Base-by-base conservation (phyloP, 1,140 invertebrate species). In the Dysdera silvatica region DNA sequence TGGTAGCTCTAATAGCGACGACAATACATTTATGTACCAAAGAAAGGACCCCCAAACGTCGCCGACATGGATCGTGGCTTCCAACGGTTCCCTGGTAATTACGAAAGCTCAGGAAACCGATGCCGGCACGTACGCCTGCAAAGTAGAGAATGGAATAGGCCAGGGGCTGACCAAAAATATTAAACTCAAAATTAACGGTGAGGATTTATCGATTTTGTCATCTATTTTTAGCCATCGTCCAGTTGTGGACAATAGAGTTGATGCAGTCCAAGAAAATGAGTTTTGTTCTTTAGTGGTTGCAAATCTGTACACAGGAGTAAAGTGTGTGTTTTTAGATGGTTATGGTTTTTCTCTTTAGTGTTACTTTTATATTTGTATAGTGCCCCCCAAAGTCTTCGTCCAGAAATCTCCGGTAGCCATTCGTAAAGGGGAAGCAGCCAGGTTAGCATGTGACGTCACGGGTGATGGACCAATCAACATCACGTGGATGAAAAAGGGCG, bases 401-500 rank as follows among this genome's bases (percentile, higher is more conserved):
- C 52, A 52, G 16, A 56, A 55, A 49, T 43, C 43, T 56, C 61
- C 55, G 28, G 33, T 63, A 16, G 52, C 61, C 26, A 56, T 63
- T 28, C 61, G 61, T 16, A 63, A 63, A 35, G 61, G 61, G 24
- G 61, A 63, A 43, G 52, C 41, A 12, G 61, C 61, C 4, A 29
- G 61, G 12, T 18, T 63, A 31, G 61, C 41, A 0, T 63, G 61
- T 56, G 61, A 63, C 53, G 61, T 63, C 61, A 63, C 51, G 3
- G 61, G 61, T 33, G 29, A 63, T 24, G 61, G 53, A 20, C 61
- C 61, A 55, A 63, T 63, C 52, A 55, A 48, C 45, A 53, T 63
- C 61, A 63, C 55, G 61, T 63, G 61, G 61, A 47, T 63, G 41
- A 63, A 63, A 53, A 63, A 63, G 32, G 52, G 56, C 40, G 56